Conservation (phyloP, 1,140 invertebrate species). For the Rhopalosiphum maidis region DNA sequence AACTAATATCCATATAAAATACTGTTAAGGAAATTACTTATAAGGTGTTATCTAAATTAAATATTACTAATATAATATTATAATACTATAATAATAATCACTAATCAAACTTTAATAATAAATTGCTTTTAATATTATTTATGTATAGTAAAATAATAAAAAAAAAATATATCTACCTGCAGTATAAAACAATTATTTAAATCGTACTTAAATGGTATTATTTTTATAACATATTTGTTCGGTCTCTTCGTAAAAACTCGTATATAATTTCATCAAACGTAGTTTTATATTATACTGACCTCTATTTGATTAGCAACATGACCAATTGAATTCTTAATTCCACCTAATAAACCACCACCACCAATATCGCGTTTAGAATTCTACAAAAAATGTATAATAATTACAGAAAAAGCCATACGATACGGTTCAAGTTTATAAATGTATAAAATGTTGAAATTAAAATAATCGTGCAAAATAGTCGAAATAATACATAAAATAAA, state of each 20-base stretch:
- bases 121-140: neutral
- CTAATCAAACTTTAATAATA: neutral
- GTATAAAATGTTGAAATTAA: neutral
- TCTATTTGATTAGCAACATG: constrained; percentile 26
- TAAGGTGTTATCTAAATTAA: neutral
- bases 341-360: constrained; percentile 44
- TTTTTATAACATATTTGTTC: constrained; percentile 7
- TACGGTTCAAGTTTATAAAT: neutral
- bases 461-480: neutral
- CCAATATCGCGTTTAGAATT: neutral
- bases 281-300: constrained; percentile 35
- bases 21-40: neutral
- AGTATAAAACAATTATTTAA: neutral
- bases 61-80: neutral
- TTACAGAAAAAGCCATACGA: constrained; percentile 30
- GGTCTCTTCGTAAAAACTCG: constrained; percentile 34
- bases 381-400: constrained; percentile 39
- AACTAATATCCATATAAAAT: neutral
- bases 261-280: constrained; percentile 1
- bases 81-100: neutral
- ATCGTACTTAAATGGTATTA: neutral
- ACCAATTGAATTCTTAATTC: constrained; percentile 7
- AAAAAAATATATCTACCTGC: neutral
- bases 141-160: neutral
- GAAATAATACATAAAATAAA: constrained; percentile 15